These are phyloP conservation scores for Hylaeus anthracinus DNA, from an alignment of 1,140 invertebrate species.

Conservation along the genomic window DNA sequence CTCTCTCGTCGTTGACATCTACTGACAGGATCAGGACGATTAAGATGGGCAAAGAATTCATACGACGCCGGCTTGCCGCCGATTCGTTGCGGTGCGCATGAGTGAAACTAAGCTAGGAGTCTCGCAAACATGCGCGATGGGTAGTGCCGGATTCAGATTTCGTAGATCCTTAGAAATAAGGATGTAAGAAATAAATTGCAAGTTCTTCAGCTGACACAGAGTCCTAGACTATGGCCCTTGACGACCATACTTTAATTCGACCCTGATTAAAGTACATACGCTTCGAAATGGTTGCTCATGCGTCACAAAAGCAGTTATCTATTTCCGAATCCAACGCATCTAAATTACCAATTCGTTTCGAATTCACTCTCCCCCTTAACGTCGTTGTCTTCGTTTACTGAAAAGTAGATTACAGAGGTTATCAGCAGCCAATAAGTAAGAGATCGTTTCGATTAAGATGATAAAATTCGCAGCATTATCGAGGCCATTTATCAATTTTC, in stretches of 20 bases:
- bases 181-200: no score
- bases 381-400: not conserved
- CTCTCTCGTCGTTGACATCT: not conserved
- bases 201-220: no score
- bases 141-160: no score
- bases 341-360: no score
- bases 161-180: no score
- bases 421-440: conserved; percentile 8
- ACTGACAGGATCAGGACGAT: conserved; percentile 33
- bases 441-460: not conserved
- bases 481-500: not conserved
- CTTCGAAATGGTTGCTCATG: no score
- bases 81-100: conserved; percentile 29
- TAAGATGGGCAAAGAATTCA: conserved; percentile 13
- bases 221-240: no score
- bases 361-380: no score
- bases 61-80: conserved; percentile 34
- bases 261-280: no score
- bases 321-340: no score
- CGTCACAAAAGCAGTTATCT: no score
- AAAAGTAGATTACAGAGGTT: not conserved
- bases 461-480: not conserved
- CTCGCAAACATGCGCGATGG: not conserved
- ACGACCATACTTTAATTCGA: no score
- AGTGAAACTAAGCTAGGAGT: not conserved